Evolutionary conservation across 2,888 invertebrate species (phyloP).

Genomic region (Mythimna loreyi): DNA sequence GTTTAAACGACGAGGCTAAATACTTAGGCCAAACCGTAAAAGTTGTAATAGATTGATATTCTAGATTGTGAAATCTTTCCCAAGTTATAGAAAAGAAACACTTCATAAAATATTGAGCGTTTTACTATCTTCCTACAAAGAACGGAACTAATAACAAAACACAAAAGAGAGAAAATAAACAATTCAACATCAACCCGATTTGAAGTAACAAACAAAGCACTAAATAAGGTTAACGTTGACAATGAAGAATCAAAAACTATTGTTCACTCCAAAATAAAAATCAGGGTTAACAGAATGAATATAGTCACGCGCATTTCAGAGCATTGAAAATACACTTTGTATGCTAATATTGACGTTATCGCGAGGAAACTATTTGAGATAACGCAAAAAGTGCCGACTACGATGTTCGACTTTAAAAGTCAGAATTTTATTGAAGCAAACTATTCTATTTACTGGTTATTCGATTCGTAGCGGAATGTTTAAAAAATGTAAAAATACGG

Average conservation of each 20-base stretch:
- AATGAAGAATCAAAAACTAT: slow-evolving; percentile 34
- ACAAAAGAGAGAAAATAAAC: slow-evolving; percentile 2
- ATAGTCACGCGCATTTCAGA: slow-evolving; percentile 36
- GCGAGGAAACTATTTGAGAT: slow-evolving; percentile 46
- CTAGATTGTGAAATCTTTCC: background rate
- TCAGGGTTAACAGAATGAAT: slow-evolving; percentile 43
- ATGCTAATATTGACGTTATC: slow-evolving; percentile 56
- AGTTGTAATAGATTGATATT: no score
- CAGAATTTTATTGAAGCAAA: slow-evolving; percentile 47
- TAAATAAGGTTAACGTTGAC: slow-evolving; percentile 37
- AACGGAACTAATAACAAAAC: background rate
- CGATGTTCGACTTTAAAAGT: slow-evolving; percentile 38
- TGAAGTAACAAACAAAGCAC: slow-evolving; percentile 34
- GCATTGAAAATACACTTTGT: slow-evolving; percentile 59
- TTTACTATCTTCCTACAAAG: background rate
- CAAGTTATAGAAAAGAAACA: background rate
- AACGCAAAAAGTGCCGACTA: slow-evolving; percentile 49
- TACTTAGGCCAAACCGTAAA: no score
- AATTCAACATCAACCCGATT: slow-evolving; percentile 9
- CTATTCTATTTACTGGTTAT: slow-evolving; percentile 39
- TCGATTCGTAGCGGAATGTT: slow-evolving; percentile 40
- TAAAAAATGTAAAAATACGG: slow-evolving; percentile 37
- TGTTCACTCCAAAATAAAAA: slow-evolving; percentile 42
- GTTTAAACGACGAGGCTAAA: no score
- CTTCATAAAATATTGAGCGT: background rate